Base-by-base conservation (phyloP, 2,888 invertebrate genomes). In the Caenorhabditis wallacei region DNA sequence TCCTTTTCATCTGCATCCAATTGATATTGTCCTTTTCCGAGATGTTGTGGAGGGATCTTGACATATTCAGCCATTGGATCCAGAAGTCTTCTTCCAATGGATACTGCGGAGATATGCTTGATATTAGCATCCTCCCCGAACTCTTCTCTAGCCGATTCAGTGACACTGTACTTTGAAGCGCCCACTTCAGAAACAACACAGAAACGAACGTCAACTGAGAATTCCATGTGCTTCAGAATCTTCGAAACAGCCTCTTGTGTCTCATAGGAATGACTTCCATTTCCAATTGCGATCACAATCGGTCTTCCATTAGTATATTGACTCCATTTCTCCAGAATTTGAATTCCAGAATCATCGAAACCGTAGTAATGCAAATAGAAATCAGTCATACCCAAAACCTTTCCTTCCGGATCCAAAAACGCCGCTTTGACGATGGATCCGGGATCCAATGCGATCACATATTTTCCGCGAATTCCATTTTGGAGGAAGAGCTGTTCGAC, bases 11-110 rank as follows among this genome's bases (percentile, higher is more conserved):
- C 95, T 26, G 97, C 94, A 91, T 97, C 97, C 91, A 97, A 96
- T 93, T 97, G 93, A 92, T 97, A 97, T 95, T 97, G 95, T 18
- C 97, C 97, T 4, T 97, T 95, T 0, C 97, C 97, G 83, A 97
- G 94, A 93, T 96, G 96, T 89, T 95, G 95, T 0, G 97, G 97
- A 83, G 97, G 97, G 11, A 97, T 95, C 93, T 97, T 97, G 0
- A 97, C 96, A 80, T 96, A 94, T 92, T 97, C 97, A 54, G 95
- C 95, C 80, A 97, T 93, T 0, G 97, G 97, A 93, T 97, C 97
- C 92, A 96, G 95, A 0, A 97, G 94, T 90, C 97, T 94, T 90
- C 97, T 94, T 0, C 97, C 97, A 85, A 97, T 95, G 0, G 94
- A 93, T 26, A 94, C 94, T 92, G 87, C 82, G 3, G 76, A 76